These are phyloP conservation scores for Dufourea novaeangliae DNA, from an alignment of 1,140 invertebrate species.

Conservation along the genomic window DNA sequence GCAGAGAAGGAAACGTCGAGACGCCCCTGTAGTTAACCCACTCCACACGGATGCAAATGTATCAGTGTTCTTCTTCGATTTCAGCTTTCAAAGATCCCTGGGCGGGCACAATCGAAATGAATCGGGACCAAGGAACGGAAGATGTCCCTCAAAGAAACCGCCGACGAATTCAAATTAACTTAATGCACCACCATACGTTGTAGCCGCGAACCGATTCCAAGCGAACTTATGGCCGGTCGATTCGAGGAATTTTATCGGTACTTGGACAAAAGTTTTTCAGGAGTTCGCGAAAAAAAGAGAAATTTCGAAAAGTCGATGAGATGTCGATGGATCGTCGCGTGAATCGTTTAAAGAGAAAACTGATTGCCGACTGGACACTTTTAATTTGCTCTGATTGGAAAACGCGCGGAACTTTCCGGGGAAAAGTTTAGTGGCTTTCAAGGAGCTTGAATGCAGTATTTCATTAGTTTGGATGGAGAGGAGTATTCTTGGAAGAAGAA, in stretches of 20 bases:
- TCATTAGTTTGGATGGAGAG: not conserved
- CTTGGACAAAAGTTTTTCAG: not conserved
- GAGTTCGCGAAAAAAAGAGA: not conserved
- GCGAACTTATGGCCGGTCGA: not conserved
- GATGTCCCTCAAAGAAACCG: not conserved
- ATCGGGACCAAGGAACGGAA: not conserved
- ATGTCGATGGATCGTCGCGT: conserved; percentile 1
- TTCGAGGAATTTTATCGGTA: conserved; percentile 7
- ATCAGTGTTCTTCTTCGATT: too few relatives aligned
- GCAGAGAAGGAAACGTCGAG: too few relatives aligned
- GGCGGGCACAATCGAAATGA: too few relatives aligned
- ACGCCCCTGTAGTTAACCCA: too few relatives aligned
- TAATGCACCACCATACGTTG: not conserved
- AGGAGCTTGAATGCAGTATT: not conserved
- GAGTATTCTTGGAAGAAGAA: not conserved
- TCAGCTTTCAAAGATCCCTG: too few relatives aligned
- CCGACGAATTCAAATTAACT: not conserved
- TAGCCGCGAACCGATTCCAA: not conserved
- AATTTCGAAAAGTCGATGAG: not conserved
- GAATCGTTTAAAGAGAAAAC: conserved; percentile 19
- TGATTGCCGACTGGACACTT: conserved; percentile 1
- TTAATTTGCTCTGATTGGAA: conserved; percentile 2
- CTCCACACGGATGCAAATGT: too few relatives aligned
- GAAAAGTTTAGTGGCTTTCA: not conserved
- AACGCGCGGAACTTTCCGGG: not conserved